These are phyloP conservation scores for Nephrotoma flavescens DNA, from an alignment of 2,888 invertebrate species.

Conservation along the genomic window DNA sequence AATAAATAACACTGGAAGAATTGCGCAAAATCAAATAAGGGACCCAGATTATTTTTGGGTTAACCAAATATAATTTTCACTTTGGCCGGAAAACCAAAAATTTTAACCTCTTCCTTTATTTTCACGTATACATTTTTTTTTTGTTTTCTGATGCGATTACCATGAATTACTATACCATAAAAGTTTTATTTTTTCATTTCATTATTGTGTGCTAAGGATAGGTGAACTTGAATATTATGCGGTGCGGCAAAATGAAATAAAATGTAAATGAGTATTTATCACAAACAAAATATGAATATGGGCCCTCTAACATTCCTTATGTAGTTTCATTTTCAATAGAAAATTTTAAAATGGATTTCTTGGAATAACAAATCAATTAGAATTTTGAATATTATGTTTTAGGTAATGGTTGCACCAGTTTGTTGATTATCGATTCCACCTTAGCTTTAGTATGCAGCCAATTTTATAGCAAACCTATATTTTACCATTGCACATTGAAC, in stretches of 20 bases:
- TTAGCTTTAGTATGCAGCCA: too few species aligned
- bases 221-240: not conserved
- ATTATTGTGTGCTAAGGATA: not conserved
- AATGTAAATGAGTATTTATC: not conserved
- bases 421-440: too few species aligned
- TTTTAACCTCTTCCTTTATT: not conserved
- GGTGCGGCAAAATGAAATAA: not conserved
- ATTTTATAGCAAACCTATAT: too few species aligned
- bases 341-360: not conserved
- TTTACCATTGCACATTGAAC: too few species aligned
- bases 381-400: too few species aligned
- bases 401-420: too few species aligned
- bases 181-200: not conserved
- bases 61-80: not conserved
- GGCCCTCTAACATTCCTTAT: not conserved
- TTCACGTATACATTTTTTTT: not conserved
- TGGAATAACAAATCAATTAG: not conserved
- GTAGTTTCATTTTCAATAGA: not conserved
- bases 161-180: not conserved
- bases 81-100: not conserved
- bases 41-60: not conserved
- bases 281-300: not conserved
- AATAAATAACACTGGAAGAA: not conserved
- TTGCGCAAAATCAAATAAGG: not conserved
- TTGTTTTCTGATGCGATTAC: not conserved